Base-by-base conservation (phyloP, 1,140 invertebrate species). In the Meteorus sp. region DNA sequence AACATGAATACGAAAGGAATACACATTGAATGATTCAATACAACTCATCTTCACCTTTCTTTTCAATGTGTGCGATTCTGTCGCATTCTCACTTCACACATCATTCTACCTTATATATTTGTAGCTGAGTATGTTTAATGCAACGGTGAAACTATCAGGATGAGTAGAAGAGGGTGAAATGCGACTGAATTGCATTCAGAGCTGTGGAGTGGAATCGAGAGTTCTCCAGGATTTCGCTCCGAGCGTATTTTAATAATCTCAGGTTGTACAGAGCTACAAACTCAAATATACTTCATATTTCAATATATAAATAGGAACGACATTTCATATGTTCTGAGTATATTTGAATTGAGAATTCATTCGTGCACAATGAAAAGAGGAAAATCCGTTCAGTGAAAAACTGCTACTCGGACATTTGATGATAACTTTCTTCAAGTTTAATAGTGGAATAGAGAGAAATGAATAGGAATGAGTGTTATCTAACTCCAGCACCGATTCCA, bases 91-190 rank as follows among this genome's bases (percentile, higher is more conserved):
- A 8, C 13, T 53, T 53, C 51, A 11, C 2, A 41, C 13, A 20
- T 5, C 22, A 15, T 22, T 5, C 35, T 13, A 4, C 8, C 11
- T n/a, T 13, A n/a, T 39, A 39, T 39, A 3, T 9, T 23, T 20
- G 23, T 13, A 22, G 25, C 8, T 53, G 51, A n/a, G n/a, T 39
- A 53, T 53, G 33, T 53, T 53, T 53, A 39, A 53, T 53, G 35
- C 33, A 53, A 25, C 51, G 17, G 33, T 2, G n/a, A 53, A 39
- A 17, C 23, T 48, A 48, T n/a, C n/a, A n/a, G n/a, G n/a, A n/a
- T n/a, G n/a, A n/a, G n/a, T n/a, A n/a, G n/a, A n/a, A n/a, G n/a
- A n/a, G n/a, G n/a, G n/a, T n/a, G n/a, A n/a, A n/a, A n/a, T n/a
- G n/a, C 43, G 19, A 19, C 33, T 33, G 31, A 15, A 35, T 15